Base-by-base conservation (phyloP, 2,797 vertebrate species). In the Nothura maculosa region DNA sequence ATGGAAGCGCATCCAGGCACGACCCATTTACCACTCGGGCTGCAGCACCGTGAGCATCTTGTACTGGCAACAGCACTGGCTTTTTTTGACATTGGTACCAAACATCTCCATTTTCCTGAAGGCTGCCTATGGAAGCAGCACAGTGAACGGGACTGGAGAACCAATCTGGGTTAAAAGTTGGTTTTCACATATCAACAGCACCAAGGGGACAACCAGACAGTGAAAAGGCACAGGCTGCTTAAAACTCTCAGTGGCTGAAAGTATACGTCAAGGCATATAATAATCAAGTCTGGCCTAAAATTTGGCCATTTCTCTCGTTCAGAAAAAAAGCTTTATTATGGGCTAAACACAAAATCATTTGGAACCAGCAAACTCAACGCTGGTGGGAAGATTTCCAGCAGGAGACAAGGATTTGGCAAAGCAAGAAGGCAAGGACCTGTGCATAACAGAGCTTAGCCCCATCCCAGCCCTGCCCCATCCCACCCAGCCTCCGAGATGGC, bases 331-430 rank as follows among this genome's bases (percentile, higher is more conserved):
- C 34, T 28, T 87, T 80, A 64, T 18, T 94, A 77, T 72, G 57
- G 55, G 34, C 47, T 89, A 81, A 92, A 89, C 6, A 22, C 67
- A 89, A 93, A 95, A 63, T 86, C 74, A 93, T 62, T 42, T 70
- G 61, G 87, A 91, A 95, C 27, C 18, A 5, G 63, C 58, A 83
- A 83, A 75, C 28, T 70, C 78, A 73, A 62, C 43, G 15, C 43
- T 17, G 21, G 66, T 42, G 64, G 80, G 77, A 95, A 85, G 78
- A 89, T 74, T 82, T 92, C 92, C 89, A 95, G 57, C 82, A 72
- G 72, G 63, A 96, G 79, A 87, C 78, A 89, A 87, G 60, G 40
- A 92, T 87, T 87, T 96, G 93, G 94, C 93, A 95, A 89, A 89
- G 82, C 87, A 79, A 91, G 81, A 74, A 89, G 90, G 82, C 93